A percentile compares a stretch with the other conserved stretches of the same genome.
Conservation (phyloP, 1,140 invertebrate genomes). For the Halesus radiatus region DNA sequence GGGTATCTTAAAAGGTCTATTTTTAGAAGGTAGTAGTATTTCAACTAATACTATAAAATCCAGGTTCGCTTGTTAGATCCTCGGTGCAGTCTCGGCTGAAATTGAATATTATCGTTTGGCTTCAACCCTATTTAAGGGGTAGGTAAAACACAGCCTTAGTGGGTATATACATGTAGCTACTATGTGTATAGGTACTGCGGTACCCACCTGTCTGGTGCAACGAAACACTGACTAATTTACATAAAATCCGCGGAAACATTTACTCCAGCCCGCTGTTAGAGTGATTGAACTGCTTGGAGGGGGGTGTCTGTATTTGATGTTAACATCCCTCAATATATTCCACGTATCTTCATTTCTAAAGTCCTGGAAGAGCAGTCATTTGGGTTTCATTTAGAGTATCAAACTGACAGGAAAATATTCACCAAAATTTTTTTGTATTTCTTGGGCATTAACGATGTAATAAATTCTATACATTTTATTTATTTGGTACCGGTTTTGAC, state of each 20-base stretch:
- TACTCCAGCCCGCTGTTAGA: slow-evolving; percentile 23
- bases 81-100: slow-evolving; percentile 6
- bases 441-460: no score
- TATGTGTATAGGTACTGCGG: no score
- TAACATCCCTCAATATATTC: not conserved
- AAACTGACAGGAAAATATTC: not conserved
- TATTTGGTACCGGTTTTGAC: no score
- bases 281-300: slow-evolving; percentile 14
- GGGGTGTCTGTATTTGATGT: slow-evolving; percentile 16
- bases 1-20: no score
- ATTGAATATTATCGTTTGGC: slow-evolving; percentile 54
- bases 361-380: not conserved
- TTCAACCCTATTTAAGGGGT: slow-evolving; percentile 10
- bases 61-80: not conserved
- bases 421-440: no score
- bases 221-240: slow-evolving; percentile 50
- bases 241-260: slow-evolving; percentile 51
- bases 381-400: not conserved
- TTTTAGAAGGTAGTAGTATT: no score
- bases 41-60: not conserved
- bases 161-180: not conserved
- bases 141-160: not conserved
- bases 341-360: slow-evolving; percentile 8
- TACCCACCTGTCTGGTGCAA: slow-evolving; percentile 46
- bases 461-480: no score